A percentile compares a stretch with the other conserved stretches of the same genome.
Evolutionary conservation across 2,113 vertebrate species (phyloP).

Genomic region (Bujurquina vittata): DNA sequence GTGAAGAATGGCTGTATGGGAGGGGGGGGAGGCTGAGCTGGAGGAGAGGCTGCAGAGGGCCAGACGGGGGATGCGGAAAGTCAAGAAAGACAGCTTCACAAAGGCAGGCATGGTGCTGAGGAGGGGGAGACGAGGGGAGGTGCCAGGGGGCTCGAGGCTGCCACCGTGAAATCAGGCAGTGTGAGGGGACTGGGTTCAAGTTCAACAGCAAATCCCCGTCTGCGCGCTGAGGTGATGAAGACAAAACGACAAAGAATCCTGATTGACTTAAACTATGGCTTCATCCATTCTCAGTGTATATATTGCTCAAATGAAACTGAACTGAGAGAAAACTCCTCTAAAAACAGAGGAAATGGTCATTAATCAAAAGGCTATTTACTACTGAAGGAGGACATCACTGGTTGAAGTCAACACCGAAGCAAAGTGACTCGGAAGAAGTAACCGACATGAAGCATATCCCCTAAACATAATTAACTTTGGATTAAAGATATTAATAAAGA

Average conservation of each 20-base stretch:
- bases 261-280: slow-evolving; percentile 12
- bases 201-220: slow-evolving; percentile 71
- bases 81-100: slow-evolving; percentile 79
- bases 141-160: slow-evolving; percentile 22
- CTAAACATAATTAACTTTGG: too few species aligned
- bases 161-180: slow-evolving; percentile 60
- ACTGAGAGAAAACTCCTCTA: not conserved
- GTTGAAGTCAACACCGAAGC: not conserved
- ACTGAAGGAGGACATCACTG: not conserved
- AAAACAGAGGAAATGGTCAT: not conserved
- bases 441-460: not conserved
- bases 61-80: slow-evolving; percentile 76
- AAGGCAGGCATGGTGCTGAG: slow-evolving; percentile 61
- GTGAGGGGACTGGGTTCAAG: slow-evolving; percentile 72
- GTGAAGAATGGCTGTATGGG: slow-evolving; percentile 65
- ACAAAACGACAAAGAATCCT: slow-evolving; percentile 29
- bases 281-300: not conserved
- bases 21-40: slow-evolving; percentile 38
- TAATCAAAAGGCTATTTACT: not conserved
- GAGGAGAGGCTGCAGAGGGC: slow-evolving; percentile 62
- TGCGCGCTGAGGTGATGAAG: slow-evolving; percentile 53
- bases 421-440: not conserved
- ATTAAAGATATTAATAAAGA: too few species aligned
- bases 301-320: not conserved
- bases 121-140: not conserved